Base-by-base conservation (phyloP, 2,888 invertebrate genomes). In the Drosophila tripunctata region DNA sequence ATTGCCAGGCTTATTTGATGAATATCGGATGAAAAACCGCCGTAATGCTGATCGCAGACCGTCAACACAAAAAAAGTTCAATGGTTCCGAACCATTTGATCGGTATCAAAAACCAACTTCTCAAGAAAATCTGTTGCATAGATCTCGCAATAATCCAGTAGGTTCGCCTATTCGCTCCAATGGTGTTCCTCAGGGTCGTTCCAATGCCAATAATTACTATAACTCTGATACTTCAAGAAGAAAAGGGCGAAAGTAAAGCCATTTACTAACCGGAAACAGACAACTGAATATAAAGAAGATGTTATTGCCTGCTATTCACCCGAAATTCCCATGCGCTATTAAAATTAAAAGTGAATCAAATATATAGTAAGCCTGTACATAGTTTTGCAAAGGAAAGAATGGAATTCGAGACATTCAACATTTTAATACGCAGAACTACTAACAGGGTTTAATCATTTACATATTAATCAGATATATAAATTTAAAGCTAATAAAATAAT, bases 1-100 rank as follows among this genome's bases (percentile, higher is more conserved):
- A 5, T 21, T 19, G 4, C 45, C 24, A 10, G 36, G 12, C 1
- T 1, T 35, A 5, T 2, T 30, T 15, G 75, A 75, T 2, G 70
- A 44, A 6, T 35, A 69, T 1, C 45, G 7, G 6, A 12, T 24
- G 15, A 70, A 48, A 10, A 55, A n/a, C 10, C 61, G 75, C 0
- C 54, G 44, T 2, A 22, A 0, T 15, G 0, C 21, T 7, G 69
- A 62, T 0, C 54, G 41, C 2, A 52, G 36, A 61, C 2, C 51
- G 2, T 3, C 47, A 4, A 1, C 22, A 1, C 57, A 33, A 1
- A 48, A 38, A 1, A 60, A 14, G 8, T 24, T 6, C 19, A 33
- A 10, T 15, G 6, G 30, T 0, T 52, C 2, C 6, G 69, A 75
- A 0, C 36, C 24, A 3, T 3, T 12, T 8, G 67, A 60, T 0